Evolutionary conservation across 2,113 vertebrate genomes (phyloP).

Genomic region (Rhinolophus sinicus): DNA sequence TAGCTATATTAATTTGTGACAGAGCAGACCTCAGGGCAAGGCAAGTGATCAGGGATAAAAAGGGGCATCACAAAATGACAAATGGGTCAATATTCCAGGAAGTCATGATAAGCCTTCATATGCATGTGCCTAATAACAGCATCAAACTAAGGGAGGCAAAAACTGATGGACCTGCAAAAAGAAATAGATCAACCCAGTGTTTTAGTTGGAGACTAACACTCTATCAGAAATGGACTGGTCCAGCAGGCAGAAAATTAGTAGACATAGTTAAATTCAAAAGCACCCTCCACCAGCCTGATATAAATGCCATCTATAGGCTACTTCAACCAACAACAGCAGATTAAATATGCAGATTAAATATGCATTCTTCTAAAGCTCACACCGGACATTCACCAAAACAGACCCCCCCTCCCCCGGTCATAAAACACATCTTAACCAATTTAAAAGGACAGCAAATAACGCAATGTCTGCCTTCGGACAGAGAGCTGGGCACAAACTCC

Average conservation of each 20-base stretch:
- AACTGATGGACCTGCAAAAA: not conserved
- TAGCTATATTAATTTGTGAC: not conserved
- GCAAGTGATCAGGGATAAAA: not conserved
- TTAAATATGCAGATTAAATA: not conserved
- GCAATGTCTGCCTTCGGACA: not conserved
- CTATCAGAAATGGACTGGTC: not conserved
- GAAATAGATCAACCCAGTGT: not conserved
- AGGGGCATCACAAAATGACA: not conserved
- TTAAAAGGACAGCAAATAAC: not conserved
- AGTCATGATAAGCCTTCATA: not conserved
- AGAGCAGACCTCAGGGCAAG: not conserved
- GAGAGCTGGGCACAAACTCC: not conserved
- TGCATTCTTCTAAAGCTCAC: not conserved
- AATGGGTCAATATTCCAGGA: not conserved
- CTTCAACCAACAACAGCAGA: not conserved
- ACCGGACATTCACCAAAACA: not conserved
- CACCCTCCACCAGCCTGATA: too few relatives aligned
- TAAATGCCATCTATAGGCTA: not conserved
- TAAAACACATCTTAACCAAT: not conserved
- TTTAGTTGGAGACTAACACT: not conserved
- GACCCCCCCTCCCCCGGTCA: not conserved
- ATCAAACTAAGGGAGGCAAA: not conserved
- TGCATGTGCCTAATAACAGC: not conserved
- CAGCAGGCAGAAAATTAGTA: not conserved
- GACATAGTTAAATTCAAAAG: not conserved